Percentiles rank a stretch among this genome's conserved stretches.
phyloP scores from a whole-genome alignment of 2,888 invertebrate species.

The Andrena dorsata region DNA sequence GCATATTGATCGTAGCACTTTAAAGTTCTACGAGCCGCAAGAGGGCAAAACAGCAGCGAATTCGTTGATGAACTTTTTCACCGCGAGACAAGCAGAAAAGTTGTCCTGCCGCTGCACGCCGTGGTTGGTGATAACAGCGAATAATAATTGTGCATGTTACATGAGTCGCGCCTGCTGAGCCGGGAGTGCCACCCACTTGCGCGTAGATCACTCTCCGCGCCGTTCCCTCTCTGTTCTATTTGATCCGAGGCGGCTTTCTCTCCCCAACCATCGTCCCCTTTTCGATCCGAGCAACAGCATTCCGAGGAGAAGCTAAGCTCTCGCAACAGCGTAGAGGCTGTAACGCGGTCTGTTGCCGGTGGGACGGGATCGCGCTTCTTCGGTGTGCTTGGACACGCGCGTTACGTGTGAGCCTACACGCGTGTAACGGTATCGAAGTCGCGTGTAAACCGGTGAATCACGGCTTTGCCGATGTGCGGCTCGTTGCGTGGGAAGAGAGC shows the following conservation, averaged over 20 bases:
- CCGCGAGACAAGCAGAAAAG: neutral
- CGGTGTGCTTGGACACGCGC: slow-evolving; percentile 20
- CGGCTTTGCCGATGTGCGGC: slow-evolving; percentile 60
- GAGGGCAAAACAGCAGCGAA: neutral
- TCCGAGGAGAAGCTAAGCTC: slow-evolving; percentile 73
- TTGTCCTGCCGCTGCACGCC: slow-evolving; percentile 2
- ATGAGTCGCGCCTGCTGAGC: slow-evolving; percentile 75
- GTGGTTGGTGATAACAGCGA: slow-evolving; percentile 75
- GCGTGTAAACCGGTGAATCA: slow-evolving; percentile 80
- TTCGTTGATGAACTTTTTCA: neutral
- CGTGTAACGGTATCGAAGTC: slow-evolving; percentile 76
- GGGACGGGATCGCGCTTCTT: slow-evolving; percentile 7
- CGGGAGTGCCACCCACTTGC: slow-evolving; percentile 74
- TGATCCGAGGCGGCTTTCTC: neutral
- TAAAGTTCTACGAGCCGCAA: neutral
- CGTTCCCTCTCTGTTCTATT: slow-evolving; percentile 9
- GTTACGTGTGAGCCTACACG: slow-evolving; percentile 65
- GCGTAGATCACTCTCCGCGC: slow-evolving; percentile 75
- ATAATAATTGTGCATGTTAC: slow-evolving; percentile 81
- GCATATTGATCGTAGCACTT: no score
- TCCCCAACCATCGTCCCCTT: slow-evolving; percentile 14
- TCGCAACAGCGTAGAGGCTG: slow-evolving; percentile 36
- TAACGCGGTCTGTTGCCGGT: slow-evolving; percentile 32
- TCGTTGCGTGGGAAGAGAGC: slow-evolving; percentile 68
- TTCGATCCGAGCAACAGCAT: slow-evolving; percentile 65